Evolutionary conservation across 2,113 vertebrate species (phyloP), one percentile per base, ranked within the genome.

Genomic region (Cheilinus undulatus): DNA sequence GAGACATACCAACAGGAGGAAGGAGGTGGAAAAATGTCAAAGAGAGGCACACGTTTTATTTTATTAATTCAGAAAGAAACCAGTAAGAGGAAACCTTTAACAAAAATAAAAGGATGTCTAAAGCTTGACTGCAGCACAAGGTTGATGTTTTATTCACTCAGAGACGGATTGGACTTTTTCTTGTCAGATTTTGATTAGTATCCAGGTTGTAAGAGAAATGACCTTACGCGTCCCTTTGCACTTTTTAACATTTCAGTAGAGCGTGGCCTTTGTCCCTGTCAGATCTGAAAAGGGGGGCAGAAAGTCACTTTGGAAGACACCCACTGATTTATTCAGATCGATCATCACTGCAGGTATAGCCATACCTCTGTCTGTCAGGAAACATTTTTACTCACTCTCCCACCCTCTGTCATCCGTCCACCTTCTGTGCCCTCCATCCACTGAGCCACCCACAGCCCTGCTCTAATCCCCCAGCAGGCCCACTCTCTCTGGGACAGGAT

Each of bases 401-500:
- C 27, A 58, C 49, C 48, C 26, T 58, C 42, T 69, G 3, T 63
- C 28, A 28, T n/a, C 69, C 67, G 27, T 70, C 73, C 73, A 71
- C 75, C 61, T 71, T 77, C 69, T 46, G 40, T 76, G 73, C 61
- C 70, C 78, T 81, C 77, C 75, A 73, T 82, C 60, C 71, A 69
- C 67, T 76, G 63, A 85, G 66, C 84, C 80, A 82, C 87, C 88
- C 82, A 80, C 67, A 65, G 78, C 27, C 60, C 59, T 48, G 28
- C 63, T 82, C 51, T 92, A 83, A 91, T 89, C 84, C 76, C 85
- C 50, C 79, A 86, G 84, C 80, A 85, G 88, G 77, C 68, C 57
- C 54, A 58, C 83, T 69, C 86, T 85, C 74, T 10, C 69, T 76
- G 77, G 86, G 80, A 87, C 69, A 69, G 82, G 90, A 91, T 90